Conservation (phyloP, 2,113 vertebrate genomes). For the Xenopus borealis region DNA sequence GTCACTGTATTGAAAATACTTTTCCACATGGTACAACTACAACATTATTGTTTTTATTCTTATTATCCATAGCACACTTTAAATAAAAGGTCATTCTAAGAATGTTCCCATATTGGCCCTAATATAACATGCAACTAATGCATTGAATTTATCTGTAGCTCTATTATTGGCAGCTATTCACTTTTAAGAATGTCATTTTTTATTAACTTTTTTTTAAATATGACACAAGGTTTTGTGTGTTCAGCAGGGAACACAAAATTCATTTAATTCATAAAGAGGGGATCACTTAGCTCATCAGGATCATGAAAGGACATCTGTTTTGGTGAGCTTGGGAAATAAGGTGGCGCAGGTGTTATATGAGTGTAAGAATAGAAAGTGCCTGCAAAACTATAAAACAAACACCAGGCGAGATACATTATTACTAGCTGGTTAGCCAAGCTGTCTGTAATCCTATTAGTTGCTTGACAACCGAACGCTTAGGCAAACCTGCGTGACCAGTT, state of each 20-base stretch:
- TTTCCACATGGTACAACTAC: too few species aligned
- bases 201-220: conserved; percentile 1
- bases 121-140: too few species aligned
- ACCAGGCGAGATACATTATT: background rate
- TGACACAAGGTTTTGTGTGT: background rate
- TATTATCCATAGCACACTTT: too few species aligned
- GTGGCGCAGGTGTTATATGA: conserved; percentile 20
- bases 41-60: too few species aligned
- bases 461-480: background rate
- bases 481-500: background rate
- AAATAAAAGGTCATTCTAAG: too few species aligned
- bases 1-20: too few species aligned
- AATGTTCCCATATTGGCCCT: too few species aligned
- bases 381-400: background rate
- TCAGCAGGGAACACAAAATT: conserved; percentile 23
- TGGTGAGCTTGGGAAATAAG: conserved; percentile 15
- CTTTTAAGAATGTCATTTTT: background rate
- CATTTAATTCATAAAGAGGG: conserved; percentile 18
- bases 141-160: background rate
- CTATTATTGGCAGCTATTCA: background rate
- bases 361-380: background rate
- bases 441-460: background rate
- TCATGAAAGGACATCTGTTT: conserved; percentile 23
- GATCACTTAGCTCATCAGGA: conserved; percentile 25
- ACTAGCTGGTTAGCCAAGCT: background rate